A percentile compares a stretch with the other conserved stretches of the same genome.
Evolutionary conservation across 1,140 invertebrate genomes (phyloP).

Genomic region (Conopomorpha cramerella): DNA sequence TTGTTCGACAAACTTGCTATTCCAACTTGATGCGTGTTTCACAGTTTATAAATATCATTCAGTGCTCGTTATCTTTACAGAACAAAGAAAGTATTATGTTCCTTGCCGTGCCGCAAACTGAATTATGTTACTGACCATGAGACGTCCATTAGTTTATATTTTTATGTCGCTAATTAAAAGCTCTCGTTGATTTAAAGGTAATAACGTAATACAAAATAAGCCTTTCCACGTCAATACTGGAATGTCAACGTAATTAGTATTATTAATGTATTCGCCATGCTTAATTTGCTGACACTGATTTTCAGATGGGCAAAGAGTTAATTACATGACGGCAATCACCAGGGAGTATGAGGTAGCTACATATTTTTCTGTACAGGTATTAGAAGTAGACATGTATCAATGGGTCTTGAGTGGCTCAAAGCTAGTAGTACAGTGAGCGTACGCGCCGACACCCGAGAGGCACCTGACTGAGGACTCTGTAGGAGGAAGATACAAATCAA

Average conservation of each 20-base stretch:
- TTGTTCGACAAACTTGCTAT: slow-evolving; percentile 1
- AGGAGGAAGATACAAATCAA: not conserved
- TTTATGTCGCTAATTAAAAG: not conserved
- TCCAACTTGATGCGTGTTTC: not conserved
- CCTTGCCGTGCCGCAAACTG: not conserved
- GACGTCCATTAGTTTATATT: not conserved
- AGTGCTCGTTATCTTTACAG: not conserved
- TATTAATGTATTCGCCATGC: too few species aligned
- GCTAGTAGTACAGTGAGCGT: not conserved
- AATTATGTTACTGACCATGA: not conserved
- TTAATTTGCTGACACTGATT: too few species aligned
- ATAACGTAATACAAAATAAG: too few species aligned
- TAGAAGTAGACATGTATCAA: not conserved
- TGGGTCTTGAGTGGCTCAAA: not conserved
- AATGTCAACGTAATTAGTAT: too few species aligned
- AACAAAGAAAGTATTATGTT: not conserved
- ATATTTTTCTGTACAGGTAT: not conserved
- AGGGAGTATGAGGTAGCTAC: too few species aligned
- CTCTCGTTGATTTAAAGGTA: not conserved
- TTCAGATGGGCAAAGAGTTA: too few species aligned
- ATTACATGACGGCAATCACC: too few species aligned
- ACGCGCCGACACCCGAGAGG: too few species aligned
- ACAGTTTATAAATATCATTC: not conserved
- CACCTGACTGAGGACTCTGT: too few species aligned
- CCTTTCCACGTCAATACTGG: too few species aligned